Conservation (phyloP, 1,140 invertebrate genomes). For the Drosophila punjabiensis region DNA sequence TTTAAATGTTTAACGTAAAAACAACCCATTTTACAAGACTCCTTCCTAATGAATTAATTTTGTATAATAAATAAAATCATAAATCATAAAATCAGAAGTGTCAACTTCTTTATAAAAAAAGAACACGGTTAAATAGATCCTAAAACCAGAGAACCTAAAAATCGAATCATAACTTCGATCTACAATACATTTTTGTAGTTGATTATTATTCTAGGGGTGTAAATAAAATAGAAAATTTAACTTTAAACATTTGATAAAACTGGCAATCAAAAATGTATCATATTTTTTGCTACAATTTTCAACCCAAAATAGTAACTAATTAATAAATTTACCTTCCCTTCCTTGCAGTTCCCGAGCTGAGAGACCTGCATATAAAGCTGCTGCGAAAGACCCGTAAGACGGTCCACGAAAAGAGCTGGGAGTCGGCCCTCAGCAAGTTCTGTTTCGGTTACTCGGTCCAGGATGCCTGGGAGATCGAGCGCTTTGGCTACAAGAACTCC, state of each 20-base stretch:
- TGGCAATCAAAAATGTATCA: too few species aligned
- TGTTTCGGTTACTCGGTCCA: constrained; percentile 94
- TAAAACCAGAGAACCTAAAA: too few species aligned
- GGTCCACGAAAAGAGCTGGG: constrained; percentile 95
- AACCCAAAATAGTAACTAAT: background rate
- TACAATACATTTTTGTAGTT: too few species aligned
- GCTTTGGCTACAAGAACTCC: constrained; percentile 97
- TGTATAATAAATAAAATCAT: too few species aligned
- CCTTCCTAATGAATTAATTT: too few species aligned
- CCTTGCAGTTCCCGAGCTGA: constrained; percentile 90
- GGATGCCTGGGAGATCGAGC: constrained; percentile 98
- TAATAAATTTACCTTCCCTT: background rate
- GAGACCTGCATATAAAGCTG: constrained; percentile 95
- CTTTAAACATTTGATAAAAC: background rate
- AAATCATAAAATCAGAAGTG: too few species aligned
- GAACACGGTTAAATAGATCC: too few species aligned
- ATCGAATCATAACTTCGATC: too few species aligned
- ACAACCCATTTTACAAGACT: too few species aligned
- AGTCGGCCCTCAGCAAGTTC: constrained; percentile 95
- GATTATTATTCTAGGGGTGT: too few species aligned
- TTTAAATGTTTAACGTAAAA: background rate
- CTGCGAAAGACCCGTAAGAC: constrained; percentile 94
- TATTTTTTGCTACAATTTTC: background rate
- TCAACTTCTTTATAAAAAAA: too few species aligned
- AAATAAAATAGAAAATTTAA: too few species aligned